Conservation (phyloP, 2,888 invertebrate species). For the Sycophila texana region DNA sequence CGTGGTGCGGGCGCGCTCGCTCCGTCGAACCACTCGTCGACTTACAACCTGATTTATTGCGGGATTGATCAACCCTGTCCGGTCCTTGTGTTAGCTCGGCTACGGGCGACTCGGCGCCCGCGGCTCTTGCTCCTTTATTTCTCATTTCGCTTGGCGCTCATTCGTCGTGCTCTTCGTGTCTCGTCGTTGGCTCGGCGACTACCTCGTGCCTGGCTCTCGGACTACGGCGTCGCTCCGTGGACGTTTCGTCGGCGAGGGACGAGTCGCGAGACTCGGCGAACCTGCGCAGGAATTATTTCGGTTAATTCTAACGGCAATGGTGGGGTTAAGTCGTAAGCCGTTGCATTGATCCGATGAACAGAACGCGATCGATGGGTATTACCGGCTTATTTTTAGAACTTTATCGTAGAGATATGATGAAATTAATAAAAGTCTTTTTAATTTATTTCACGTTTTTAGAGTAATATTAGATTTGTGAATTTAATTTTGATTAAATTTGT, state of each 20-base stretch:
- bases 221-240: background rate
- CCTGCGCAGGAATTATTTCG: background rate
- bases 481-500: too few relatives aligned
- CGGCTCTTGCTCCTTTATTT: background rate
- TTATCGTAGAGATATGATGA: background rate
- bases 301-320: background rate
- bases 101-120: background rate
- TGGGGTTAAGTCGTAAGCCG: background rate
- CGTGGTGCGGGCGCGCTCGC: background rate
- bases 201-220: background rate
- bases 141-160: background rate
- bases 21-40: background rate
- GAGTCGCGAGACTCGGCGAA: conserved; percentile 28
- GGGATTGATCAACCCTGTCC: conserved; percentile 16
- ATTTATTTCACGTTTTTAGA: too few relatives aligned
- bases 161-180: conserved; percentile 2
- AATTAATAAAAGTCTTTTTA: background rate
- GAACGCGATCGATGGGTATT: too few relatives aligned
- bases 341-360: too few relatives aligned
- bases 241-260: conserved; percentile 6
- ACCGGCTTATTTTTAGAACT: too few relatives aligned
- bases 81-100: background rate
- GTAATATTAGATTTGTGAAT: too few relatives aligned
- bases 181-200: background rate
- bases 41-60: conserved; percentile 27